phyloP scores from a whole-genome alignment of 2,888 invertebrate genomes.

The Ceriagrion tenellum region DNA sequence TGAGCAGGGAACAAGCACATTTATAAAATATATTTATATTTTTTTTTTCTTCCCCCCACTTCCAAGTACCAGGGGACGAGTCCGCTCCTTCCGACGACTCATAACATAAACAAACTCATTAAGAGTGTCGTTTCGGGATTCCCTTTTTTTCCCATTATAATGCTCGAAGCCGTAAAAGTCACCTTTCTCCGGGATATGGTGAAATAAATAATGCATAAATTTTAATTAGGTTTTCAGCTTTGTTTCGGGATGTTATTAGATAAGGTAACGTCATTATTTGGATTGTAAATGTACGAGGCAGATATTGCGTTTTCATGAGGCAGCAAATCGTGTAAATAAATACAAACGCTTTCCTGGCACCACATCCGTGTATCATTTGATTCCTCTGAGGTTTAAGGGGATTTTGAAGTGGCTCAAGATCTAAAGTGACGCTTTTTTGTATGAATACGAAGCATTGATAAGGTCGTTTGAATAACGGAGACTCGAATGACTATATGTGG shows the following conservation, averaged over 20 bases:
- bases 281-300: neutral
- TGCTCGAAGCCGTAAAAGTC: slow-evolving; percentile 2
- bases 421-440: neutral
- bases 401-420: neutral
- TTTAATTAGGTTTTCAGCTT: slow-evolving; percentile 8
- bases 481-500: no score
- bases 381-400: neutral
- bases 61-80: neutral
- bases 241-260: neutral
- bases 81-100: neutral
- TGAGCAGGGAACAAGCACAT: neutral
- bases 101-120: slow-evolving; percentile 50
- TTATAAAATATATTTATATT: neutral
- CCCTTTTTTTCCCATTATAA: neutral
- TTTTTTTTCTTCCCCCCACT: no score
- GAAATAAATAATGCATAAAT: neutral
- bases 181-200: neutral
- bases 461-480: neutral
- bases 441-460: neutral
- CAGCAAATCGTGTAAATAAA: neutral
- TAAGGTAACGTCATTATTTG: neutral
- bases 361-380: neutral
- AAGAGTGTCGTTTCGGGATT: neutral
- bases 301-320: slow-evolving; percentile 8
- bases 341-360: neutral